Evolutionary conservation across 2,888 invertebrate genomes (phyloP).

Genomic region (Melangyna quadrimaculata): DNA sequence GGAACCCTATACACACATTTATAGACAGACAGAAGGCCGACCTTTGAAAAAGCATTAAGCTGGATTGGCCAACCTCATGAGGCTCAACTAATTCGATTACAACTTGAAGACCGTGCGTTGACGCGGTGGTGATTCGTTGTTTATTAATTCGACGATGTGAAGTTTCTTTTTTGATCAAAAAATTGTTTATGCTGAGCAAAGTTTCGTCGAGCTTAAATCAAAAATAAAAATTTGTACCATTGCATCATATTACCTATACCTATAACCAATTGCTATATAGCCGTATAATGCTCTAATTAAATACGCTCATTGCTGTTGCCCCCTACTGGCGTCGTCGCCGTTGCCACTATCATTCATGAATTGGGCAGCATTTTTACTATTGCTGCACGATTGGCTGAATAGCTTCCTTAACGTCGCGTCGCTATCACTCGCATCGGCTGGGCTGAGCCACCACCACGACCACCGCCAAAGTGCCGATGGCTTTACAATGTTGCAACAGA

Average conservation of each 20-base stretch:
- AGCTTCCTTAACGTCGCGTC: constrained; percentile 35
- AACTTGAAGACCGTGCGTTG: constrained; percentile 10
- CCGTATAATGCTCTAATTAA: constrained; percentile 55
- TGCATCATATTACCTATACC: constrained; percentile 40
- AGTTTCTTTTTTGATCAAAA: constrained; percentile 39
- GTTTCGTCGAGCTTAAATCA: background rate
- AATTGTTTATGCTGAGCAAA: constrained; percentile 10
- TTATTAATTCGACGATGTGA: constrained; percentile 19
- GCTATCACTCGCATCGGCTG: background rate
- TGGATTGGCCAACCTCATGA: constrained; percentile 51
- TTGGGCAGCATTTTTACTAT: constrained; percentile 38
- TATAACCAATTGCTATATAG: background rate
- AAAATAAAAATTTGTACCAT: constrained; percentile 39
- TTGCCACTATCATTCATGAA: constrained; percentile 18
- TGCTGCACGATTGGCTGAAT: constrained; percentile 50
- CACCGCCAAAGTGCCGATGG: background rate
- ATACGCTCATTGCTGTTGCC: constrained; percentile 43
- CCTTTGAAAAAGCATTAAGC: constrained; percentile 47
- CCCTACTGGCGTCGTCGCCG: background rate
- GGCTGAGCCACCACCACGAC: background rate
- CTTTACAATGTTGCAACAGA: constrained; percentile 42
- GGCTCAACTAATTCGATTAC: constrained; percentile 47
- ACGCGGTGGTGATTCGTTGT: background rate
- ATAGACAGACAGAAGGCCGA: background rate
- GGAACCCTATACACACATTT: constrained; percentile 14